Conservation (phyloP, 2,888 invertebrate genomes). For the Sclerodermus sp. region DNA sequence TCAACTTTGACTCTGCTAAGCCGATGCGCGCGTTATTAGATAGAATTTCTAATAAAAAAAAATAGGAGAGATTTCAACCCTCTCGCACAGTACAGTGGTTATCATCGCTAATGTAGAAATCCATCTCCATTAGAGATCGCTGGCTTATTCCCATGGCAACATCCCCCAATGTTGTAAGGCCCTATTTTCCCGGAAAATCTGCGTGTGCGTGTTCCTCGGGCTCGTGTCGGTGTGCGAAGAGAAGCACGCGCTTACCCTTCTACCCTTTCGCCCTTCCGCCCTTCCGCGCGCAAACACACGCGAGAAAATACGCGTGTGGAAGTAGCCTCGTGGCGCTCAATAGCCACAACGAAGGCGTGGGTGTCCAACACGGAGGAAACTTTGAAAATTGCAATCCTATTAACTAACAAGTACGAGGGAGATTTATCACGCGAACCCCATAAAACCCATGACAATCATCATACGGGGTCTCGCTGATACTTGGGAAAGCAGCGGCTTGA, state of each 20-base stretch:
- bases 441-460: too few relatives aligned
- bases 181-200: constrained; percentile 27
- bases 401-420: not conserved
- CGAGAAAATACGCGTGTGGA: not conserved
- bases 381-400: constrained; percentile 19
- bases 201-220: constrained; percentile 2
- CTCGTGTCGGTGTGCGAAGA: not conserved
- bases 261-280: too few relatives aligned
- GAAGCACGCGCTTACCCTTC: not conserved
- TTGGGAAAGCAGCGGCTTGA: too few relatives aligned
- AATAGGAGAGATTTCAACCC: constrained; percentile 14
- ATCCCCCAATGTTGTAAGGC: constrained; percentile 22
- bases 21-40: too few relatives aligned
- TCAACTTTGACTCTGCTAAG: too few relatives aligned
- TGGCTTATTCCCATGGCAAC: constrained; percentile 47
- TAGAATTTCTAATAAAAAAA: too few relatives aligned
- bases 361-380: constrained; percentile 30
- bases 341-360: constrained; percentile 21
- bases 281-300: not conserved
- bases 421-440: not conserved
- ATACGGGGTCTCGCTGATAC: too few relatives aligned
- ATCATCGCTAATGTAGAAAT: constrained; percentile 24
- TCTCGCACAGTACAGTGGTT: constrained; percentile 3
- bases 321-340: constrained; percentile 27
- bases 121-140: constrained; percentile 42